Percentiles rank a stretch among this genome's conserved stretches.
Conservation (phyloP, 2,888 invertebrate genomes). For the Lycia hirtaria region DNA sequence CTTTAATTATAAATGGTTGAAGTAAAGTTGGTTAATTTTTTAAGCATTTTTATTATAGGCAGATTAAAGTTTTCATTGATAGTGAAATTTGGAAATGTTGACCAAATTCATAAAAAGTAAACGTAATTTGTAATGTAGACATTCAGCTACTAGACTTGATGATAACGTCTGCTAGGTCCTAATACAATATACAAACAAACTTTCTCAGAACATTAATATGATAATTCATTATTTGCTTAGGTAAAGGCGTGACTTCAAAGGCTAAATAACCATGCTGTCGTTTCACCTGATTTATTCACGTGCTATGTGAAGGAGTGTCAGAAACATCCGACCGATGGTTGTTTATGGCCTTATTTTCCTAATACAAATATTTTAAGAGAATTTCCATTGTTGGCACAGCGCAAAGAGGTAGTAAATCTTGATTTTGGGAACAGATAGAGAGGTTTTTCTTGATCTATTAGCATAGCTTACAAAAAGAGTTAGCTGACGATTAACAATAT, state of each 20-base stretch:
- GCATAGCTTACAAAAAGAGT: neutral
- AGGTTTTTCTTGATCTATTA: slow-evolving; percentile 2
- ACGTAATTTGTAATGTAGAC: no score
- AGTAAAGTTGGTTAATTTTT: no score
- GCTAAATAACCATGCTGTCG: slow-evolving; percentile 40
- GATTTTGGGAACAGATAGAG: slow-evolving; percentile 13
- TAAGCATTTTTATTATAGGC: no score
- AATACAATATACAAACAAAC: no score
- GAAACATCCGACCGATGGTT: slow-evolving; percentile 56
- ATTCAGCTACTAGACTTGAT: no score
- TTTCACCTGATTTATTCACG: slow-evolving; percentile 64
- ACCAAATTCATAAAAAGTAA: no score
- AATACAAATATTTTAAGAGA: slow-evolving; percentile 44
- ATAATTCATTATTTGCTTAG: neutral
- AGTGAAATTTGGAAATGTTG: no score
- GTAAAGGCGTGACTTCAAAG: slow-evolving; percentile 3
- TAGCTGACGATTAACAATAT: neutral
- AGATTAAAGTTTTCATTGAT: no score
- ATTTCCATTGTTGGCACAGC: slow-evolving; percentile 31
- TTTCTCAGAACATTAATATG: no score
- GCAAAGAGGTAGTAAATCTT: slow-evolving; percentile 27
- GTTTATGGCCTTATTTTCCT: slow-evolving; percentile 59
- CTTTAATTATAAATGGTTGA: no score
- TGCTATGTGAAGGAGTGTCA: slow-evolving; percentile 59
- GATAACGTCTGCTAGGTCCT: no score